A percentile compares a stretch with the other conserved stretches of the same genome.
Conservation (phyloP, 2,113 vertebrate species). For the Malurus cyaneus region DNA sequence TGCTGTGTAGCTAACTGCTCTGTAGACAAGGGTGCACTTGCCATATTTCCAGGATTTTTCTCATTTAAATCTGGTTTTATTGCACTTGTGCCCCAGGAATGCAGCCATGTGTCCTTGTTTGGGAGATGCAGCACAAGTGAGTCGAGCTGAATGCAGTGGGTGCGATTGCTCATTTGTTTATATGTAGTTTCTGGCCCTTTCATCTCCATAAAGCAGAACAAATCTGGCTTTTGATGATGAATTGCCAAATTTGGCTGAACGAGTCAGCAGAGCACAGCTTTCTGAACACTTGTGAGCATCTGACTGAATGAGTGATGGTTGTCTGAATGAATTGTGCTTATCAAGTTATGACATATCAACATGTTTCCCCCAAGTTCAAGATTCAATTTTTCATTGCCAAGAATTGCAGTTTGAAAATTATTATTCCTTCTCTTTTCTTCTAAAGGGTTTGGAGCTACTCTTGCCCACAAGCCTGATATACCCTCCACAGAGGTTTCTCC, state of each 20-base stretch:
- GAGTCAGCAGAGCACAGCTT: neutral
- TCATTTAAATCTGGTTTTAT: neutral
- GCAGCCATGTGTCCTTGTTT: neutral
- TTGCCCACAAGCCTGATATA: conserved; percentile 64
- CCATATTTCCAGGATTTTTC: neutral
- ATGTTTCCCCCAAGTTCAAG: neutral
- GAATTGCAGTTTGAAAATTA: neutral
- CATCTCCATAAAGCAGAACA: conserved; percentile 14
- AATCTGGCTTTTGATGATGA: neutral
- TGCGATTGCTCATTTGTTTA: neutral
- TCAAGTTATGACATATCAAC: neutral
- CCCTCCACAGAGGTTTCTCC: conserved; percentile 79
- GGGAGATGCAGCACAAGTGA: neutral
- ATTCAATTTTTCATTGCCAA: neutral
- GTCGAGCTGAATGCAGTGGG: neutral
- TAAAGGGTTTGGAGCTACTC: conserved; percentile 64
- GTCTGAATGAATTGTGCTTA: neutral
- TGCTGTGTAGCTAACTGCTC: neutral
- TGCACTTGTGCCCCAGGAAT: neutral
- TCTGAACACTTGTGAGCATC: neutral
- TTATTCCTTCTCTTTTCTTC: conserved; percentile 10
- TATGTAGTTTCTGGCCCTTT: neutral
- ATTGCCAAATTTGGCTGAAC: neutral
- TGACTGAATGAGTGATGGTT: neutral
- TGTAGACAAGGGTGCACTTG: neutral